These are phyloP conservation scores for Florisuga fusca DNA, from an alignment of 2,797 vertebrate genomes.

Conservation along the genomic window DNA sequence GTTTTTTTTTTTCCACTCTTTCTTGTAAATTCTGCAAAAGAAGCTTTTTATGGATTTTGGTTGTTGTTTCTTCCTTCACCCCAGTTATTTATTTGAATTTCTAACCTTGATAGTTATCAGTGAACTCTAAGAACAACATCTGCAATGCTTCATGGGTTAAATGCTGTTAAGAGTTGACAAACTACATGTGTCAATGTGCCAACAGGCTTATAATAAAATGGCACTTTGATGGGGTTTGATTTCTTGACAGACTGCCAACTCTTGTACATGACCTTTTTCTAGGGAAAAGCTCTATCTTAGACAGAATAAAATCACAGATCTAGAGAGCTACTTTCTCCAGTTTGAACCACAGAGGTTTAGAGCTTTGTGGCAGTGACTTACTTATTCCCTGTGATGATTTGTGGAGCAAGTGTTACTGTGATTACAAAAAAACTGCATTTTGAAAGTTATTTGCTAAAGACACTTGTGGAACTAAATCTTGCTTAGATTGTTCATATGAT, in stretches of 20 bases:
- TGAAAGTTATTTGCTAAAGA: not conserved
- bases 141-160: not conserved
- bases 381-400: not conserved
- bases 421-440: not conserved
- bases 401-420: not conserved
- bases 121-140: not conserved
- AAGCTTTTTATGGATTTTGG: not conserved
- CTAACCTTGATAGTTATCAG: not conserved
- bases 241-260: not conserved
- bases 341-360: not conserved
- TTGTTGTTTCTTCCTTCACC: accelerated
- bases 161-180: not conserved
- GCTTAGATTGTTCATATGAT: not conserved
- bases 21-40: not conserved
- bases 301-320: not conserved
- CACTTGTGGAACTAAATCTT: not conserved
- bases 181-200: accelerated
- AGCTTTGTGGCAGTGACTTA: not conserved
- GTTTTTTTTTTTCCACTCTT: not conserved
- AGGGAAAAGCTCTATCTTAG: not conserved
- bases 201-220: not conserved
- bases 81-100: not conserved
- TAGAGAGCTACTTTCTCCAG: not conserved
- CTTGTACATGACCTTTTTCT: not conserved
- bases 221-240: not conserved